These are phyloP conservation scores for Pithys albifrons DNA, from an alignment of 2,113 vertebrate genomes.

Conservation along the genomic window DNA sequence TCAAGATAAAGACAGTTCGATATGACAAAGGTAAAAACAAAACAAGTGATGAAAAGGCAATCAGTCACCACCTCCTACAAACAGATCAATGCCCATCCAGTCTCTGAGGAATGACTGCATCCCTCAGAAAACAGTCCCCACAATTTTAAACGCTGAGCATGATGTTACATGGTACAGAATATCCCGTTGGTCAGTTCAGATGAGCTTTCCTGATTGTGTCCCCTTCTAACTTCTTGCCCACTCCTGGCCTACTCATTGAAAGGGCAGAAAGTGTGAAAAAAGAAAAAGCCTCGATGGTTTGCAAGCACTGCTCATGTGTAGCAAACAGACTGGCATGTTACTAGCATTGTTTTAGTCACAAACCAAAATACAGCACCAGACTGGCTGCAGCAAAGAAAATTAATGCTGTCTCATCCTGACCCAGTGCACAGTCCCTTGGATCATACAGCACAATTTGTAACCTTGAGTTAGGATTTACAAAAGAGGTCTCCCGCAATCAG, in stretches of 20 bases:
- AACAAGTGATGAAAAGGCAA: not conserved
- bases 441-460: not conserved
- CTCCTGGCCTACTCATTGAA: not conserved
- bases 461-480: not conserved
- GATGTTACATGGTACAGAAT: not conserved
- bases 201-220: not conserved
- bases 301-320: not conserved
- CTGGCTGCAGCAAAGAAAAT: not conserved
- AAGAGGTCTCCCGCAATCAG: not conserved
- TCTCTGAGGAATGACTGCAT: not conserved
- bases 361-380: not conserved
- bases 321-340: not conserved
- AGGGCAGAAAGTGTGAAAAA: not conserved
- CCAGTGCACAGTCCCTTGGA: not conserved
- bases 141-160: not conserved
- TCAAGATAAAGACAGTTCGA: not conserved
- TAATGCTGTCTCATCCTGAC: not conserved
- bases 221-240: not conserved
- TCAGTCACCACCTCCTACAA: not conserved
- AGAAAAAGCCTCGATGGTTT: not conserved
- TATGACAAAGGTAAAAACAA: not conserved
- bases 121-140: not conserved
- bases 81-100: not conserved
- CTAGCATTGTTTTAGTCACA: not conserved
- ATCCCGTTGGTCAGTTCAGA: not conserved